Base-by-base conservation (phyloP, 2,888 invertebrate genomes). In the Phyllotreta striolata region DNA sequence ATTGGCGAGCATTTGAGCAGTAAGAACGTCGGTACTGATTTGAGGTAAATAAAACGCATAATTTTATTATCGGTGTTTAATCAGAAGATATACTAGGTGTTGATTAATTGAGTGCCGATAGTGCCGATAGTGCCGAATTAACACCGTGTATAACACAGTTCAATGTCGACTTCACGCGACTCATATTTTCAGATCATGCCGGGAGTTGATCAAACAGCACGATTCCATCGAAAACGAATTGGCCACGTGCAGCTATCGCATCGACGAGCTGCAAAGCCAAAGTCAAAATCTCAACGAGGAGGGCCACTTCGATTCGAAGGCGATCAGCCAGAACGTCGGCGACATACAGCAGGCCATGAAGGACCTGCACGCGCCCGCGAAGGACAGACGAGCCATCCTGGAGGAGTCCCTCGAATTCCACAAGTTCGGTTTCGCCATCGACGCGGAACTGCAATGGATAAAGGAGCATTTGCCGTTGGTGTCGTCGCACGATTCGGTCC, bases 401-500 rank as follows among this genome's bases (percentile, higher is more conserved):
- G 93, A 95, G 74, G 93, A 95, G 78, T 91, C 93, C 9, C 82
- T 93, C 8, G 87, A 90, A 63, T 90, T 92, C 78, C 96, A 98
- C 82, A 95, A 97, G 79, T 96, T 97, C 81, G 91, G 91, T 1
- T 96, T 97, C 74, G 96, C 97, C 77, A 87, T 97, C 51, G 92
- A 95, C 52, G 91, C 92, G 0, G 98, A 99, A 79, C 84, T 95
- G 73, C 95, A 94, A 77, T 99, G 98, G 98, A 92, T 98, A 69
- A 89, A 90, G 41, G 98, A 98, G 80, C 93, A 96, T 66, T 80
- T 90, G 70, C 92, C 93, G 0, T 86, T 91, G 0, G 96, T 95
- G 0, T 85, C 89, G 0, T 91, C 93, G 0, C 88, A 88, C 9
- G 85, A 86, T 35, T 83, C 91, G 24, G 95, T 96, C 0, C 89